A percentile compares a stretch with the other conserved stretches of the same genome.
Evolutionary conservation across 2,888 invertebrate genomes (phyloP).

Genomic region (Micoletzkya japonica): DNA sequence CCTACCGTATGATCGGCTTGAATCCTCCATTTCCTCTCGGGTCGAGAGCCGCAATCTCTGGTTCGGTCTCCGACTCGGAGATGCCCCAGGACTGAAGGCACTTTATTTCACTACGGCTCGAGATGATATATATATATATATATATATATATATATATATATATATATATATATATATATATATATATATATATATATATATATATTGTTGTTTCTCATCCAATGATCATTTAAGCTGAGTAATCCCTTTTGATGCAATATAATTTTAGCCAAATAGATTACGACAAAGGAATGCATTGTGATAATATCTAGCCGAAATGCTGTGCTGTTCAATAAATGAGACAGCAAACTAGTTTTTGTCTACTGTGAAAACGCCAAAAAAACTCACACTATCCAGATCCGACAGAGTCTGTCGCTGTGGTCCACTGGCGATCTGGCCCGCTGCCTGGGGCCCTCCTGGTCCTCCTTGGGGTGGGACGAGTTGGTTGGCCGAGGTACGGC

Average conservation of each 20-base stretch:
- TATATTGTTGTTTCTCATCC: too few species aligned
- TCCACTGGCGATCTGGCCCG: background rate
- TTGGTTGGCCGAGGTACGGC: background rate
- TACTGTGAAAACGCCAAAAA: background rate
- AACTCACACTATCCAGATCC: conserved; percentile 5
- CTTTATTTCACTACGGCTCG: background rate
- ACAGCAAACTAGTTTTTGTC: too few species aligned
- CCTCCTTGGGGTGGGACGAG: background rate
- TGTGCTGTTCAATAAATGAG: too few species aligned
- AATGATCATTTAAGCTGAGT: too few species aligned
- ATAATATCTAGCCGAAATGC: too few species aligned
- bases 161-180: too few species aligned
- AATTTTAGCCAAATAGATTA: too few species aligned
- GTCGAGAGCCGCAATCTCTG: conserved; percentile 60
- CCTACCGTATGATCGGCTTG: conserved; percentile 39
- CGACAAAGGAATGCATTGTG: too few species aligned
- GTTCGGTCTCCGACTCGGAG: conserved; percentile 82
- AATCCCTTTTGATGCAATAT: too few species aligned
- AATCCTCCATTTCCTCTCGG: conserved; percentile 37
- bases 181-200: too few species aligned
- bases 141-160: background rate
- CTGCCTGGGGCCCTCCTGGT: background rate
- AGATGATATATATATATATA: background rate
- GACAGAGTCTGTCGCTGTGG: background rate
- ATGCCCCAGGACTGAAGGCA: conserved; percentile 64